Evolutionary conservation across 1,140 invertebrate genomes (phyloP), one percentile per base, ranked within the genome.

Genomic region (Hesperophylax magnus): DNA sequence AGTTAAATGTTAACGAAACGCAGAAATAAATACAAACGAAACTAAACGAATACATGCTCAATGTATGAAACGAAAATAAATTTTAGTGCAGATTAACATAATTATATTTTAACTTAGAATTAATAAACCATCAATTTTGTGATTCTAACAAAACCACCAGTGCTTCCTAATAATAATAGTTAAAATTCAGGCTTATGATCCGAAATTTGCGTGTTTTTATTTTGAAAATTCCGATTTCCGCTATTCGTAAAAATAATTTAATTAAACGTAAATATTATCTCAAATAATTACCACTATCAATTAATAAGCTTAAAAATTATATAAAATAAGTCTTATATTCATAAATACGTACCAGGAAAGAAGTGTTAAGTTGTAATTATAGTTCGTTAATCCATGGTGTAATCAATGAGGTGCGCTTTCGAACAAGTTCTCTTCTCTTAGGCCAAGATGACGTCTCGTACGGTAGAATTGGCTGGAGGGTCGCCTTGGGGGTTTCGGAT

Each of bases 401-500:
- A 60, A 9, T 1, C 3, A 18, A 60, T 60, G 56, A 39, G 8
- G 18, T 60, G 18, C 3, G 56, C 6, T 60, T 18, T 60, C 18
- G 34, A 60, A 31, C 27, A 65, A 65, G 61, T 22, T 65, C 8
- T 24, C 22, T 14, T 15, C 2, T 7, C 4, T 15, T 22, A 2
- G n/a, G 24, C 15, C 18, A 4, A 39, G 34, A 94, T 95, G 94
- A 93, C 92, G 84, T 89, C 93, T 54, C 89, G 93, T 84, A 92
- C 94, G 88, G 92, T 96, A 84, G 91, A 92, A 86, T 91, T 97
- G 82, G 92, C 93, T 85, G 96, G 96, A 82, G 96, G 96, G 65
- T 93, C 94, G 85, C 96, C 96, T 77, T 97, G 96, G 96, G 96
- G 96, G 84, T 97, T 97, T 89, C 93, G 96, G 71, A 95, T 97